These are phyloP conservation scores for Andrena dorsata DNA, from an alignment of 2,888 invertebrate genomes.

Conservation along the genomic window DNA sequence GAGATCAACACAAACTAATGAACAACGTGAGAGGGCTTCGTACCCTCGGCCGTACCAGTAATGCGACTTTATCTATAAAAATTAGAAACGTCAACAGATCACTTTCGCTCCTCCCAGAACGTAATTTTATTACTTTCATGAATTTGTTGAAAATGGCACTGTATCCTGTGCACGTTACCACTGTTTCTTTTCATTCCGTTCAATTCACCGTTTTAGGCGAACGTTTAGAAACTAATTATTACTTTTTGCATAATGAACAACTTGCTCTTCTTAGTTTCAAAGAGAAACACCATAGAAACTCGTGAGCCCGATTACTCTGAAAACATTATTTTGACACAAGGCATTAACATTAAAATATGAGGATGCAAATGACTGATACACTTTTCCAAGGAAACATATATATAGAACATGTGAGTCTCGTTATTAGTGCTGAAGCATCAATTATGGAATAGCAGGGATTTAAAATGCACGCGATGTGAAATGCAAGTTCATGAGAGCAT, in stretches of 20 bases:
- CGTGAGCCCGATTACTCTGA: conserved; percentile 12
- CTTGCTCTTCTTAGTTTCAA: conserved; percentile 2
- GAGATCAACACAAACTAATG: background rate
- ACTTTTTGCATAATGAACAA: conserved; percentile 8
- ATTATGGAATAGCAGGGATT: background rate
- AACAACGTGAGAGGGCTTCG: background rate
- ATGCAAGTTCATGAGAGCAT: conserved; percentile 16
- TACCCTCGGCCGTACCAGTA: conserved; percentile 34
- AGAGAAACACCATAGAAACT: conserved; percentile 15
- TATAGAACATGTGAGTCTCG: background rate
- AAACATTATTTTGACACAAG: conserved; percentile 50
- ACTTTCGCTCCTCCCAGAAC: conserved; percentile 61
- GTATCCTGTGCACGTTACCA: conserved; percentile 50
- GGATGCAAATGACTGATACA: conserved; percentile 66
- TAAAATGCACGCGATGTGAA: conserved; percentile 5
- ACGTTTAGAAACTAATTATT: conserved; percentile 2
- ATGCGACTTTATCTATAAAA: conserved; percentile 68
- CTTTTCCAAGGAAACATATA: conserved; percentile 3
- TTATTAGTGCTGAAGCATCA: background rate
- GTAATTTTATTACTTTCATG: conserved; percentile 72
- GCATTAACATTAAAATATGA: conserved; percentile 53
- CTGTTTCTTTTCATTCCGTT: conserved; percentile 19
- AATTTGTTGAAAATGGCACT: conserved; percentile 68
- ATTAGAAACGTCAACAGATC: conserved; percentile 65
- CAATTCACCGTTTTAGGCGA: background rate